Conservation (phyloP, 2,113 vertebrate species). For the Chiloscyllium plagiosum region DNA sequence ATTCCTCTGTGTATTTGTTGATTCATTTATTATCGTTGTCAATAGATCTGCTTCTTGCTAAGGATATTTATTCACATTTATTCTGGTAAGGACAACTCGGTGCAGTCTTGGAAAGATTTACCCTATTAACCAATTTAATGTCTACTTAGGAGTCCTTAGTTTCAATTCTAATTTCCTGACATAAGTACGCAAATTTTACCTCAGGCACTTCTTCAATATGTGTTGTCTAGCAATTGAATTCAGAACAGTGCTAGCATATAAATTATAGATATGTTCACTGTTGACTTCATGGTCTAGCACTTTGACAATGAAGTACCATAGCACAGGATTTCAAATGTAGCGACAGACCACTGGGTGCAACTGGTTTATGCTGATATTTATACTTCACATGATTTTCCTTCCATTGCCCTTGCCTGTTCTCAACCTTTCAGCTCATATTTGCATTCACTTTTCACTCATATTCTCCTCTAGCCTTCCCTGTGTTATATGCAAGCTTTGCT, state of each 20-base stretch:
- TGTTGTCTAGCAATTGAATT: neutral
- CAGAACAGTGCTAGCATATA: neutral
- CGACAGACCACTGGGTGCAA: neutral
- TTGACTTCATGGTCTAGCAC: neutral
- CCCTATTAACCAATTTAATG: neutral
- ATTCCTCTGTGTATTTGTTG: neutral
- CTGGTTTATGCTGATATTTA: neutral
- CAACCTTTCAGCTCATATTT: neutral
- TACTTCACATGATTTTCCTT: neutral
- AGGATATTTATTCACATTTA: neutral
- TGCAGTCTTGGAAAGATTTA: neutral
- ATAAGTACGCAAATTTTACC: neutral
- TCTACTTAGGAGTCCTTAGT: neutral
- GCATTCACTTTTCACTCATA: neutral
- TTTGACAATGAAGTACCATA: neutral
- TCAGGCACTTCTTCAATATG: neutral
- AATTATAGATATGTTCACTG: neutral
- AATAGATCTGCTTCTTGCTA: neutral
- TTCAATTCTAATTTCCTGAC: neutral
- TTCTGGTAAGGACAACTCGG: neutral
- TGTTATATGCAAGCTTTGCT: neutral
- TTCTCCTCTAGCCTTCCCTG: neutral
- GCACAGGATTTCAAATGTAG: neutral
- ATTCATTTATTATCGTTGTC: neutral
- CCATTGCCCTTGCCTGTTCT: neutral